Evolutionary conservation across 2,888 invertebrate genomes (phyloP), one percentile per base, ranked within the genome.

Genomic region (Heteromyza rotundicornis): DNA sequence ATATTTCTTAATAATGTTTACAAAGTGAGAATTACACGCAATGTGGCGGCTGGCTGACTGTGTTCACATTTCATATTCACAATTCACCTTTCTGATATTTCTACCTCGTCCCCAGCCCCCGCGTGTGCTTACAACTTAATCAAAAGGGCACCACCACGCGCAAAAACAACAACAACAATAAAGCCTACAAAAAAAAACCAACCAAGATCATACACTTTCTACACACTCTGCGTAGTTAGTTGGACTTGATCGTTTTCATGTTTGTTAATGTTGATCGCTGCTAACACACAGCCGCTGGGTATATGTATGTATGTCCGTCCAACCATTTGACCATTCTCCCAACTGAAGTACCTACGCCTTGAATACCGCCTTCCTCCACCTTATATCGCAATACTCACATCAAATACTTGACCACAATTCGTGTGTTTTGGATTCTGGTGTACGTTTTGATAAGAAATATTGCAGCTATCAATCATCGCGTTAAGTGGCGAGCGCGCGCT

Each of bases 1-100:
- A 79, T 79, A 79, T 77, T 79, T 79, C 80, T 80, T 75, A 76
- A 78, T 78, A 76, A 76, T 79, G 80, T 77, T 80, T 79, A 80
- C 80, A 80, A 79, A 80, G 80, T 79, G 79, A 79, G 78, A 79
- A 79, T 70, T 75, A 76, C 75, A 71, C 69, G 74, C 72, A 72
- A 66, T n/a, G 69, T 66, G 40, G 16, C 23, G 19, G 36, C 20
- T 20, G n/a, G 14, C 10, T 53, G 51, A 5, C 23, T 24, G 52
- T 52, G 17, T 40, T n/a, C n/a, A 14, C 8, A 2, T 51, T n/a
- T 7, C 3, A 14, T 12, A 16, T 12, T 8, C 14, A 50, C 50
- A n/a, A n/a, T n/a, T 16, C 17, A 16, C 44, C 44, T n/a, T 44
- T n/a, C n/a, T n/a, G n/a, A n/a, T n/a, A 23, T 14, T 8, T 17